Evolutionary conservation across 2,888 invertebrate genomes (phyloP).

Genomic region (Pseudolycoriella hygida): DNA sequence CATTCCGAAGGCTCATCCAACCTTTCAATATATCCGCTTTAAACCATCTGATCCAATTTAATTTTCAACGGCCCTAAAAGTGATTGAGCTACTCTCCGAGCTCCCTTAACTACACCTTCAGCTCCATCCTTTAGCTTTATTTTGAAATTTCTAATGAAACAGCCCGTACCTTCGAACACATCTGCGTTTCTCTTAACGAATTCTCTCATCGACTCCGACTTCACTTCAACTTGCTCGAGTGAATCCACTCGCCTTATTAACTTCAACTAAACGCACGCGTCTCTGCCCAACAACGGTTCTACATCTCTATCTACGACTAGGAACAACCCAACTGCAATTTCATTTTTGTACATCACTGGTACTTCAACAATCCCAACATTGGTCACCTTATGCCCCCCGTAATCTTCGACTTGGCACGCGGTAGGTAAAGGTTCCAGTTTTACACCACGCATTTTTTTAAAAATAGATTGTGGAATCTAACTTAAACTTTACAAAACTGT

Average conservation of each 20-base stretch:
- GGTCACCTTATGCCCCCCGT: neutral
- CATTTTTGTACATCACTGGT: neutral
- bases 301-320: neutral
- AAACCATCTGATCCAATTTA: no score
- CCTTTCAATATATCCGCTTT: no score
- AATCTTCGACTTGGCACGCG: neutral
- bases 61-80: no score
- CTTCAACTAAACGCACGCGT: neutral
- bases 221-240: neutral
- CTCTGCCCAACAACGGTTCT: conserved; percentile 2
- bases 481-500: neutral
- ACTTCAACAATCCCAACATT: neutral
- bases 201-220: no score
- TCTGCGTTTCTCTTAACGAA: conserved; percentile 11
- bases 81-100: conserved; percentile 12
- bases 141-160: conserved; percentile 10
- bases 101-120: conserved; percentile 9
- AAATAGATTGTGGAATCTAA: no score
- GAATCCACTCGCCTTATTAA: neutral
- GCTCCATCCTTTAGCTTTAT: conserved; percentile 9
- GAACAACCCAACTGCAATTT: neutral
- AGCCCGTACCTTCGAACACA: conserved; percentile 13
- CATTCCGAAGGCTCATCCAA: neutral
- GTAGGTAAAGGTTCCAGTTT: neutral
- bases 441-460: no score